Base-by-base conservation (phyloP, 1,140 invertebrate genomes). In the Lordiphosa mommai region DNA sequence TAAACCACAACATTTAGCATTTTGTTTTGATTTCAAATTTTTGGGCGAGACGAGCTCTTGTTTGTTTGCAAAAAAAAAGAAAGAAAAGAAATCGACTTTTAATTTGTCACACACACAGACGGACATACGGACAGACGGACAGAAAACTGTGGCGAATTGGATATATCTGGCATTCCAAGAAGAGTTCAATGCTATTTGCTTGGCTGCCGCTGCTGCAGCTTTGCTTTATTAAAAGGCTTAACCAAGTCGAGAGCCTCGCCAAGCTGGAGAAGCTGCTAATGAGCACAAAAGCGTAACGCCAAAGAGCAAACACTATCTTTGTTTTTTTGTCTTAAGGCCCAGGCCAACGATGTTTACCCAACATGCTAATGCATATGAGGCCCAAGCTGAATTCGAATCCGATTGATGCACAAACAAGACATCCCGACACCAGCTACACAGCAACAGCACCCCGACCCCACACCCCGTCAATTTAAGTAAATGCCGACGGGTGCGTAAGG, bases 221-320 rank as follows among this genome's bases (percentile, higher is more conserved):
- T 87, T 87, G 72, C 85, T 80, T 87, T 85, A 87, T 87, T 87
- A 87, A 87, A 87, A 87, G 85, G 85, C 85, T 87, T 87, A 87
- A 87, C 71, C 59, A 72, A 29, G 71, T 80, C 51, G 60, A 86
- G 79, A 50, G 49, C 20, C n/a, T 17, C 32, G 10, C 29, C 32
- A 23, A 29, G 32, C 44, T 33, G 52, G 4, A 27, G 23, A 27
- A 40, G 61, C 57, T 86, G 82, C 82, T 86, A 86, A 86, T 86
- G 82, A 86, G 82, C 68, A 69, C 68, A 82, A 86, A 86, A 86
- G 82, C 82, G 72, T 86, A 86, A 86, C 82, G 72, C 61, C 49
- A 66, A 70, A 47, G 47, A 61, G 57, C 57, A 72, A 70, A 72
- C 58, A 67, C 41, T 71, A 66, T 30, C 56, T 6, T 7, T 27